phyloP scores from a whole-genome alignment of 2,797 vertebrate species.

The Holocentrus rufus region DNA sequence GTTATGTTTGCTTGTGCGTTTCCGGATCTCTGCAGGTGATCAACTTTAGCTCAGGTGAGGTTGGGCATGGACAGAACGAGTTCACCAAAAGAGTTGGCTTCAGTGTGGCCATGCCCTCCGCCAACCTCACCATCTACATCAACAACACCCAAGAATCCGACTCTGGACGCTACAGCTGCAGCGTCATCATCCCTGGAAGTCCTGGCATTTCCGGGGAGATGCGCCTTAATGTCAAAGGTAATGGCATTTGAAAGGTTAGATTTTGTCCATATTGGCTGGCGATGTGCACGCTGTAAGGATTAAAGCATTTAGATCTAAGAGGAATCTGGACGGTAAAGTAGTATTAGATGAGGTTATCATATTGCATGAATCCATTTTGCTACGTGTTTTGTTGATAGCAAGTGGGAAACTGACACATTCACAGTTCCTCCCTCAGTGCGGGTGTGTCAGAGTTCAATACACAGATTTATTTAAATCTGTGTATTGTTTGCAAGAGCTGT shows the following conservation, averaged over 20 bases:
- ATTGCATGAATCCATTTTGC: background rate
- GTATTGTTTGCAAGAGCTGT: too few species aligned
- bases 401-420: too few species aligned
- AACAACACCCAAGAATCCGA: conserved; percentile 87
- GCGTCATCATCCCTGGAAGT: conserved; percentile 81
- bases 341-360: background rate
- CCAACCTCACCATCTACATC: conserved; percentile 90
- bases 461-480: too few species aligned
- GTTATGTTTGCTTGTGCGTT: background rate
- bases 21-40: conserved; percentile 81
- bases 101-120: conserved; percentile 79
- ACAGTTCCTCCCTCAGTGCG: too few species aligned
- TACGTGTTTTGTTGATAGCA: too few species aligned
- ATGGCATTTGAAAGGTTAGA: conserved; percentile 42
- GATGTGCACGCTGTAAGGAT: background rate
- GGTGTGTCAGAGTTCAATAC: too few species aligned
- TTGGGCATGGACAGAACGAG: conserved; percentile 77
- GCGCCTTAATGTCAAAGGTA: conserved; percentile 84
- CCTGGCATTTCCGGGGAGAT: conserved; percentile 77
- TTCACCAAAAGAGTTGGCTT: conserved; percentile 84
- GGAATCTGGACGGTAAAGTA: background rate
- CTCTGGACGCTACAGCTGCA: conserved; percentile 88
- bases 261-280: background rate
- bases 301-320: background rate
- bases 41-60: conserved; percentile 82